Evolutionary conservation across 1,140 invertebrate species (phyloP).

Genomic region (Drosophila obscura): DNA sequence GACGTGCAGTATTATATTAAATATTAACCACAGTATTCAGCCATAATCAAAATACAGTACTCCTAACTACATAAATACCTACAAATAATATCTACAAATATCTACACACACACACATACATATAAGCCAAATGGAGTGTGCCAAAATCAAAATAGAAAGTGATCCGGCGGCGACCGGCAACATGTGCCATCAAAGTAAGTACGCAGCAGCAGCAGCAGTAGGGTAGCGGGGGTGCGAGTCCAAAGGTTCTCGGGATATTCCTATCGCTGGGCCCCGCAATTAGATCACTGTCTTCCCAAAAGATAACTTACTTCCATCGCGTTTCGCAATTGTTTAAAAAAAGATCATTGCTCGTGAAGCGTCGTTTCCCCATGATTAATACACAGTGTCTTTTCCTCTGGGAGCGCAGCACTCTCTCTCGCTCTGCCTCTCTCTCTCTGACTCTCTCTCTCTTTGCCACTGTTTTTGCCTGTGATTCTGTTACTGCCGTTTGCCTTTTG

Average conservation of each 20-base stretch:
- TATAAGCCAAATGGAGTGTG: conserved; percentile 4
- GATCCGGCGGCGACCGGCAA: conserved; percentile 13
- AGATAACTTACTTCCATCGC: conserved; percentile 6
- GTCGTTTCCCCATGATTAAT: conserved; percentile 43
- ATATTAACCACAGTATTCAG: too few species aligned
- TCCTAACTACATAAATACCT: too few species aligned
- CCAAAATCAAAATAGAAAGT: conserved; percentile 16
- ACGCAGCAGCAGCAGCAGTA: neutral
- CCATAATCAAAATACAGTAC: neutral
- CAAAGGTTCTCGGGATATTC: neutral
- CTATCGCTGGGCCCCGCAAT: conserved; percentile 1
- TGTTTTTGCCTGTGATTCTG: too few species aligned
- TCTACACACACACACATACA: neutral
- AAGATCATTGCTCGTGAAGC: conserved; percentile 32
- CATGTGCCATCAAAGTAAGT: conserved; percentile 67
- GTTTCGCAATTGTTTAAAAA: conserved; percentile 47
- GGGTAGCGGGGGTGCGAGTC: conserved; percentile 13
- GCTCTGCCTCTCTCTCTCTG: too few species aligned
- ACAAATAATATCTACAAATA: too few species aligned
- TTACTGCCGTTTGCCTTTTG: too few species aligned
- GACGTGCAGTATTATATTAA: too few species aligned
- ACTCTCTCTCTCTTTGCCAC: too few species aligned
- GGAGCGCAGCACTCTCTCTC: too few species aligned
- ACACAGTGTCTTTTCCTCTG: neutral
- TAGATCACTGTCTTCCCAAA: conserved; percentile 33